Conservation (phyloP, 2,113 vertebrate genomes). For the Anseranas semipalmata region DNA sequence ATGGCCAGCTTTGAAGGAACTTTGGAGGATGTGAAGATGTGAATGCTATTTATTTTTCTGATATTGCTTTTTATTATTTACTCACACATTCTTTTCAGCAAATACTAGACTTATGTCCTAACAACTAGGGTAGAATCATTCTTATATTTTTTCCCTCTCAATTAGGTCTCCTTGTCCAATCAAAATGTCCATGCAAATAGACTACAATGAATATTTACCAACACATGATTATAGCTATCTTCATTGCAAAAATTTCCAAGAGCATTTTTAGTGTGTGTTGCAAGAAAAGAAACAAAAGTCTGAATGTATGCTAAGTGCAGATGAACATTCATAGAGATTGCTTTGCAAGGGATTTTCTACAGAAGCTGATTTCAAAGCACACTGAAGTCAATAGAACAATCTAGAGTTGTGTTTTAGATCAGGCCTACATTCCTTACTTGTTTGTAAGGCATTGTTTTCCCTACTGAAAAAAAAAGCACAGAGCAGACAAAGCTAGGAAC, state of each 20-base stretch:
- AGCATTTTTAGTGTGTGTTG: neutral
- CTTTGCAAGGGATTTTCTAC: slow-evolving; percentile 5
- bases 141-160: neutral
- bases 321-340: slow-evolving; percentile 7
- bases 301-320: slow-evolving; percentile 21
- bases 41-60: neutral
- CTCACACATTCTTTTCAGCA: neutral
- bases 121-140: neutral
- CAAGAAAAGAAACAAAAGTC: neutral
- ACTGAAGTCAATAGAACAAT: neutral
- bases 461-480: neutral
- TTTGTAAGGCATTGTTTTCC: neutral
- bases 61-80: neutral
- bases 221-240: neutral
- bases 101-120: neutral
- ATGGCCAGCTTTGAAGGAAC: neutral
- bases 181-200: slow-evolving; percentile 25
- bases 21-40: neutral
- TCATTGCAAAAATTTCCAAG: neutral
- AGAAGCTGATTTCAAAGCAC: slow-evolving; percentile 12
- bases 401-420: neutral
- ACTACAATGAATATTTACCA: slow-evolving; percentile 40
- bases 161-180: neutral
- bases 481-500: neutral
- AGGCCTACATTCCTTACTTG: neutral